Evolutionary conservation across 2,797 vertebrate genomes (phyloP).

Genomic region (Aldrovandia affinis): DNA sequence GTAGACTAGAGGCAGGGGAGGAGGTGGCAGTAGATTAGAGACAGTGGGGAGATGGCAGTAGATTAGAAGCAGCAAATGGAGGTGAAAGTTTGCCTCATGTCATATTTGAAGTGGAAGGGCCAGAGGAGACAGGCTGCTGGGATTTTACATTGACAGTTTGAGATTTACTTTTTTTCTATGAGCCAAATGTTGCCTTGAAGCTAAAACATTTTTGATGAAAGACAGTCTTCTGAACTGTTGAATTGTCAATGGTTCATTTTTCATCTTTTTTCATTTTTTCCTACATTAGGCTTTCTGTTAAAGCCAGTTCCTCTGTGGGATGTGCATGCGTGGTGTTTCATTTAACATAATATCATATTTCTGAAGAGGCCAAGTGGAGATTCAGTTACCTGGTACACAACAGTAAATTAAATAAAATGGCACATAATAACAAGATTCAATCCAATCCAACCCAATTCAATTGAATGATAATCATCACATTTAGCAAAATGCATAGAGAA

Average conservation of each 20-base stretch:
- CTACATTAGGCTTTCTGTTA: not conserved
- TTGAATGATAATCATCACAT: too few relatives aligned
- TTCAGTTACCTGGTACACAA: not conserved
- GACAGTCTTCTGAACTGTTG: not conserved
- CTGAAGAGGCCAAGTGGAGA: not conserved
- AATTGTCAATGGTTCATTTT: not conserved
- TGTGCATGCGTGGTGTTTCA: not conserved
- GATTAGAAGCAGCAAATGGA: not conserved
- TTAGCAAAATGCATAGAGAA: too few relatives aligned
- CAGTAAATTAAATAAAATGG: too few relatives aligned
- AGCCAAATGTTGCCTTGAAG: too few relatives aligned
- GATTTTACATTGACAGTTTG: not conserved
- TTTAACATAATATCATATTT: not conserved
- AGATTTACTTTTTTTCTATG: too few relatives aligned
- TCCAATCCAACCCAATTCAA: not conserved
- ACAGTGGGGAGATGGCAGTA: not conserved
- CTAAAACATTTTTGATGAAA: not conserved
- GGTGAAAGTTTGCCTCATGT: not conserved
- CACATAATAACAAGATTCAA: not conserved
- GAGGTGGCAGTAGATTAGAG: not conserved
- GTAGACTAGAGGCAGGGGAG: not conserved
- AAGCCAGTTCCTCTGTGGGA: not conserved
- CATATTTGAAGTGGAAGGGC: not conserved
- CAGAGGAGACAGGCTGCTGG: not conserved
- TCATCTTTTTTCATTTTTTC: not conserved